Base-by-base conservation (phyloP, 2,888 invertebrate genomes). In the Clepsis dumicolana region DNA sequence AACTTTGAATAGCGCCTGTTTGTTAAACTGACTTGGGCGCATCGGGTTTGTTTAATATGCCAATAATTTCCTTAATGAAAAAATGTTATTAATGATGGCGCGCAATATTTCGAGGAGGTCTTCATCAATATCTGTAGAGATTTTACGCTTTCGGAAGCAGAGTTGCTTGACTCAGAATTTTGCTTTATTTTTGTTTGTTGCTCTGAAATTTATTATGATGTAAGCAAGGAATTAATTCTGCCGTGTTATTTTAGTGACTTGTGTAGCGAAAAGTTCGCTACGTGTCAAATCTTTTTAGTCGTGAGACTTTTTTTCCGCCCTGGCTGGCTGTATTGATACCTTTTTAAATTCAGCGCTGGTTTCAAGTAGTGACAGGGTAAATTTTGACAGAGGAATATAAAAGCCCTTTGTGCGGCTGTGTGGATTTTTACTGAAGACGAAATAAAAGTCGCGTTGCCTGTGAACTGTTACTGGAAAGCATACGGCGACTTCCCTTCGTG, bases 1-100 rank as follows among this genome's bases (percentile, higher is more conserved):
- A 75, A 74, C 67, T 71, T 72, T 57, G 63, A 71, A 65, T 72
- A 72, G 67, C 67, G 65, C 41, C 44, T 52, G 68, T 68, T 68
- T 68, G 59, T 68, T 68, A 35, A 62, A 16, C 35, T 44, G 41
- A 21, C 48, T 29, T 41, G 57, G 59, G 41, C 59, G 64, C 63
- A 63, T 68, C 54, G 54, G 44, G 59, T 59, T 52, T 68, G 52
- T 68, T 68, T 59, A 64, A 64, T 64, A 64, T 18, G 56, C 56
- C 68, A 68, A 64, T 68, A 64, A 62, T 64, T 38, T 52, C 12
- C 25, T 56, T 64, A 68, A 53, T 53, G 64, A 25, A 59, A 64
- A 48, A 57, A 59, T n/a, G 68, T 63, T 64, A 68, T 64, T 59
- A 59, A 68, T 64, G 68, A 41, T 29, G n/a, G 44, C 18, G 41